Percentiles rank a stretch among this genome's conserved stretches.
Evolutionary conservation across 2,113 vertebrate genomes (phyloP).

Genomic region (Neogale vison): DNA sequence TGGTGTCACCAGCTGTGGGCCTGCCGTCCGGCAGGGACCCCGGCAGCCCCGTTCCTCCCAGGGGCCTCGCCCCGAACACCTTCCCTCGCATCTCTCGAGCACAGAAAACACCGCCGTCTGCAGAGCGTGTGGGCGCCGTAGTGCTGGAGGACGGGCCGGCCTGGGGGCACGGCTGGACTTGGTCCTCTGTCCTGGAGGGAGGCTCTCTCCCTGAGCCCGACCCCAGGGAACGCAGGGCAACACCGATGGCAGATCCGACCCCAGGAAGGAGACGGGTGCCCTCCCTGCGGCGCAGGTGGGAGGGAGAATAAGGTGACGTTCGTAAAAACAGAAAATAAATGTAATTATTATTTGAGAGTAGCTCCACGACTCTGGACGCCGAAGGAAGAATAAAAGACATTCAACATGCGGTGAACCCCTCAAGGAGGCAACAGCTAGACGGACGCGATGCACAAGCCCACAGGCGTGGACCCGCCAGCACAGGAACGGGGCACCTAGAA

Average conservation of each 20-base stretch:
- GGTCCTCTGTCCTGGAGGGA: not conserved
- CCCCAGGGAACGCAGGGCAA: fast-evolving
- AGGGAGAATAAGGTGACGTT: not conserved
- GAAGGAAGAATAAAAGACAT: not conserved
- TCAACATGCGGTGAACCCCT: fast-evolving
- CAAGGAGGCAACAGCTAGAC: fast-evolving
- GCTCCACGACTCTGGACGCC: not conserved
- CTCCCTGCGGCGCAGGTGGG: fast-evolving
- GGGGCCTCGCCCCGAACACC: fast-evolving
- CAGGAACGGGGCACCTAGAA: fast-evolving
- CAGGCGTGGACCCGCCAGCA: fast-evolving
- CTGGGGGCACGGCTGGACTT: fast-evolving
- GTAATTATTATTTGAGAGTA: not conserved
- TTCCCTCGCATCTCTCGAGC: fast-evolving
- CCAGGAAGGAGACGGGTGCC: fast-evolving
- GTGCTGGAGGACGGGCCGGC: fast-evolving
- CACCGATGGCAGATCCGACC: fast-evolving
- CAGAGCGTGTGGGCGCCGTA: not conserved
- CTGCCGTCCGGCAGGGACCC: not conserved
- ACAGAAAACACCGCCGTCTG: not conserved
- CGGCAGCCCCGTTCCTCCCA: not conserved
- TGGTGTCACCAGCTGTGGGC: not conserved
- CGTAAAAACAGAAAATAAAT: not conserved
- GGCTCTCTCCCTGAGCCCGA: not conserved
- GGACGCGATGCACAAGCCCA: fast-evolving